Base-by-base conservation (phyloP, 2,113 vertebrate genomes). In the Passer domesticus region DNA sequence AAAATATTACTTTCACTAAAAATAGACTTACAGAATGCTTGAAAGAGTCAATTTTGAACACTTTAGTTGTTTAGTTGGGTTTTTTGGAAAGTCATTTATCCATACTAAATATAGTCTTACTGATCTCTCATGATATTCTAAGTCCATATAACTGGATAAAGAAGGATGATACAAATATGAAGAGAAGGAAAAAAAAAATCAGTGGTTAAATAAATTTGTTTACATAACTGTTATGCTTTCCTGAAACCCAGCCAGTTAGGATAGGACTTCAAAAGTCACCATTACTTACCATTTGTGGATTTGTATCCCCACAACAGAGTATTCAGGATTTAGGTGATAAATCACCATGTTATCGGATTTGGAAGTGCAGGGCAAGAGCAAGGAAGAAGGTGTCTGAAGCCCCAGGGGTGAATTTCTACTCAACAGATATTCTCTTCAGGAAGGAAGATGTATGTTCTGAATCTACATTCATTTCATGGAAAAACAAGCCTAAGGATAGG, bases 381-480 rank as follows among this genome's bases (percentile, higher is more conserved):
- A 72, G 41, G 23, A 46, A 47, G 30, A 39, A 86, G 37, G 25
- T 55, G 24, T 82, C 24, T 84, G 49, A 76, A 82, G 37, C 10
- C 49, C 13, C 46, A 75, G n/a, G 49, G n/a, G 6, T 60, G 24
- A 87, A 85, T 84, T 70, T 89, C 56, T 41, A 37, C 31, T 89
- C 24, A 64, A 49, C 5, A 72, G 41, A 91, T 73, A 52, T 37
- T 87, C 53, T 76, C 19, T 53, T 76, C 58, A 66, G 37, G 46
- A 91, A 66, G 37, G n/a, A 94, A 96, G 70, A 85, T 87, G 6
- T 31, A 79, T 87, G 62, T 73, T 63, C 24, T 4, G 9, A 62
- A 82, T 73, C 35, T 53, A 23, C 30, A 87, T 23, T 22, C 12
- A 68, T 68, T 85, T 73, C 49, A 58, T 31, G 15, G 25, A 56